Evolutionary conservation across 92 coral and sea anemone species (phyloP).

Genomic region (Bergia puertoricense): DNA sequence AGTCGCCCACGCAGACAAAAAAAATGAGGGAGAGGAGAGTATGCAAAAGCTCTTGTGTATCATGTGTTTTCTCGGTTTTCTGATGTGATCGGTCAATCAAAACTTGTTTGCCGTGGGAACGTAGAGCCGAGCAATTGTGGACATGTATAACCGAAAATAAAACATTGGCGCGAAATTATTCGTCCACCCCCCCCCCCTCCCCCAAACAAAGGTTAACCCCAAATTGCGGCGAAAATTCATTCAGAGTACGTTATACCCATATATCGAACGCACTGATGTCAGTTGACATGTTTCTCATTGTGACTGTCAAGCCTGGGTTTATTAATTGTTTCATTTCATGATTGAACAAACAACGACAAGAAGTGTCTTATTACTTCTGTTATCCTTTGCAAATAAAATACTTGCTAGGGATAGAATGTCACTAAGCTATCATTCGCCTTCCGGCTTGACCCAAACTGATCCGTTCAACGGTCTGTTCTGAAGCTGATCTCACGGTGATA

Average conservation of each 20-base stretch:
- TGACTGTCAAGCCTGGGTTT: not conserved
- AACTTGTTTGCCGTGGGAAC: no score
- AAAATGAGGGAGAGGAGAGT: no score
- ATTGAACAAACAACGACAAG: not conserved
- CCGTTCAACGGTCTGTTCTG: not conserved
- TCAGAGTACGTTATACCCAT: not conserved
- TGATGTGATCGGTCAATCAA: no score
- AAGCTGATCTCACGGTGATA: not conserved
- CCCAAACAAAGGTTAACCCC: no score
- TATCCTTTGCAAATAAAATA: not conserved
- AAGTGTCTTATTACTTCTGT: not conserved
- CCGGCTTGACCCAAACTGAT: not conserved
- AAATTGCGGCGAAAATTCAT: not conserved
- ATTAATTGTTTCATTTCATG: not conserved
- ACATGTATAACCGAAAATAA: no score
- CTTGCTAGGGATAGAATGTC: constrained; percentile 3
- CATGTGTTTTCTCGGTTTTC: no score
- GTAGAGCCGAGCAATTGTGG: no score
- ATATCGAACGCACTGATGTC: not conserved
- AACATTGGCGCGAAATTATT: no score
- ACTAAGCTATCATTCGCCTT: not conserved
- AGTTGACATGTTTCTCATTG: not conserved
- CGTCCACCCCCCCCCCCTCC: no score
- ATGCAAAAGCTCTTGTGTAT: no score
- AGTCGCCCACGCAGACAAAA: no score